Conservation (phyloP, 2,113 vertebrate species). For the Stomatorhinus ivindoensis region DNA sequence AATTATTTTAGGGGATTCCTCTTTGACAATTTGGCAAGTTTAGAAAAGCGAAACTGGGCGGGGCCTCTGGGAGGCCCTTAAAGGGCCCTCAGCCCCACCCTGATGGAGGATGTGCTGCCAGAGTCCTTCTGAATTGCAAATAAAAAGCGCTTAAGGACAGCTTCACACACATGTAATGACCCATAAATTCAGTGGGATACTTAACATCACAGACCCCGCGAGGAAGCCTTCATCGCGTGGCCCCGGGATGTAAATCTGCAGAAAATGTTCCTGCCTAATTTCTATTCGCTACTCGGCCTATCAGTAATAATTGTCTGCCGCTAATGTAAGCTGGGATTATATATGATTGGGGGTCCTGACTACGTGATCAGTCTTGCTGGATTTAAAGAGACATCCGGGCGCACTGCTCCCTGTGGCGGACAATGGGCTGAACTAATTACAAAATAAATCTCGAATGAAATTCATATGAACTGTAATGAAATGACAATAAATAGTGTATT, state of each 20-base stretch:
- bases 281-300: neutral
- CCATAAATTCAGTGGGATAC: neutral
- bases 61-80: neutral
- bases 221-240: neutral
- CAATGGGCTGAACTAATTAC: neutral
- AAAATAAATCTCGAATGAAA: neutral
- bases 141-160: neutral
- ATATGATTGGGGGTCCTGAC: neutral
- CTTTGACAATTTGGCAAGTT: neutral
- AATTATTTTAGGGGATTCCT: neutral
- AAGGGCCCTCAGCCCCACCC: neutral
- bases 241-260: slow-evolving; percentile 1
- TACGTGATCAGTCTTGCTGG: neutral
- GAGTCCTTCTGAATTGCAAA: neutral
- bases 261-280: neutral
- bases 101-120: neutral
- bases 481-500: neutral
- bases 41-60: neutral
- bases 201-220: neutral
- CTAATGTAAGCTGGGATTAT: neutral
- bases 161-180: neutral
- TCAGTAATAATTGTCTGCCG: neutral
- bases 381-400: neutral
- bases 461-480: neutral
- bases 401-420: neutral